A percentile compares a stretch with the other conserved stretches of the same genome.
Conservation (phyloP, 1,140 invertebrate genomes). For the Nomia melanderi region DNA sequence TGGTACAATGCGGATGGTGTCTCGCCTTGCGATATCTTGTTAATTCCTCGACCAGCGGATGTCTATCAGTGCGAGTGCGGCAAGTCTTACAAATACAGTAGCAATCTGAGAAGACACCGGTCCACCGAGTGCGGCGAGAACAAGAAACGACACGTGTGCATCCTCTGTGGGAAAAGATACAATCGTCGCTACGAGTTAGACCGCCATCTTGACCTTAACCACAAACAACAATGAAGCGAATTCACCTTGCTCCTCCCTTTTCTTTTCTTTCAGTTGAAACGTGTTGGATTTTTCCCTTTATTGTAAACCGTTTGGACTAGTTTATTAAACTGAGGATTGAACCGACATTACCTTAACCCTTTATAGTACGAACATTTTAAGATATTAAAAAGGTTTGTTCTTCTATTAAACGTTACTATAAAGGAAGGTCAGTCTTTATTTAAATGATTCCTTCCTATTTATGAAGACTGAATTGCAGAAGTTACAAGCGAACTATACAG, state of each 20-base stretch:
- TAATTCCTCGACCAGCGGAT: not conserved
- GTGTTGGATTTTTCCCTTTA: too few species aligned
- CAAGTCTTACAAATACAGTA: not conserved
- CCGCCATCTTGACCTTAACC: not conserved
- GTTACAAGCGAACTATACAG: too few species aligned
- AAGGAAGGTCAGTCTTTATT: too few species aligned
- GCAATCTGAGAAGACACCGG: not conserved
- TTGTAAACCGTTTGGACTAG: too few species aligned
- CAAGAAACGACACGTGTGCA: slow-evolving; percentile 5
- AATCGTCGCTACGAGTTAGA: not conserved
- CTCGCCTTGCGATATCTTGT: slow-evolving; percentile 1
- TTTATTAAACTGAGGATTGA: too few species aligned
- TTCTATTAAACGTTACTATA: too few species aligned
- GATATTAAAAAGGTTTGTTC: too few species aligned
- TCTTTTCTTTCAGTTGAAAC: not conserved
- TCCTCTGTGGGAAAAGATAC: not conserved
- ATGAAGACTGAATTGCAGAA: too few species aligned
- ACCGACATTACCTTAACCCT: too few species aligned
- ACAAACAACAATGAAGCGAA: not conserved
- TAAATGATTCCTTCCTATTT: too few species aligned
- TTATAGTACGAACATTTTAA: too few species aligned
- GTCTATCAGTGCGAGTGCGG: not conserved
- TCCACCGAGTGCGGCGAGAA: not conserved
- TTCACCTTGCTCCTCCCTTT: not conserved
- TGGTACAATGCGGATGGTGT: not conserved